Percentiles rank a stretch among this genome's conserved stretches.
These are phyloP conservation scores for Isichthys henryi DNA, from an alignment of 2,113 vertebrate genomes.

Conservation along the genomic window DNA sequence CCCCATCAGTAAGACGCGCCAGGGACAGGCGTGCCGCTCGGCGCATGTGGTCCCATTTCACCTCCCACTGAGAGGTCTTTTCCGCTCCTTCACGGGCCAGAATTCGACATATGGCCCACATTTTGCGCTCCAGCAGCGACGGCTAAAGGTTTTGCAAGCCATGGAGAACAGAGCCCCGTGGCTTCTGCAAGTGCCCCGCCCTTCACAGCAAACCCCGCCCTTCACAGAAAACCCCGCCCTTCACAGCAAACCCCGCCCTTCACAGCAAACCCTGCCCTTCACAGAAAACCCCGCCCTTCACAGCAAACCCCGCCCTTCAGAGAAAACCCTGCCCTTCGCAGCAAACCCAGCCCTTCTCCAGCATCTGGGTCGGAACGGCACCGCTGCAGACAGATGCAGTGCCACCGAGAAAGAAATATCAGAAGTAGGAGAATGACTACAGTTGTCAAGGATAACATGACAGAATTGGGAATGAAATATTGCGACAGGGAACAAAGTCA, in stretches of 20 bases:
- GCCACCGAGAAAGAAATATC: background rate
- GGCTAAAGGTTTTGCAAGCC: background rate
- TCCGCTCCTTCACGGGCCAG: background rate
- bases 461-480: background rate
- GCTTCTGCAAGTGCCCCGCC: background rate
- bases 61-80: background rate
- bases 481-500: background rate
- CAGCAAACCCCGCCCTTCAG: background rate
- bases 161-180: background rate
- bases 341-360: background rate
- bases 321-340: background rate
- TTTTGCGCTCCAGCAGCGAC: background rate
- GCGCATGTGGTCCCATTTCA: background rate
- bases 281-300: background rate
- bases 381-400: background rate
- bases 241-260: background rate
- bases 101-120: background rate
- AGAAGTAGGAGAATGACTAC: background rate
- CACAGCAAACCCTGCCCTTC: background rate
- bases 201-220: background rate
- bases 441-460: background rate
- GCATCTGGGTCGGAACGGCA: background rate
- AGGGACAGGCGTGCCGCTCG: background rate
- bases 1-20: background rate
- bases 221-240: background rate